Percentiles rank a stretch among this genome's conserved stretches.
phyloP scores from a whole-genome alignment of 2,797 vertebrate species.

The Calcarius lapponicus region DNA sequence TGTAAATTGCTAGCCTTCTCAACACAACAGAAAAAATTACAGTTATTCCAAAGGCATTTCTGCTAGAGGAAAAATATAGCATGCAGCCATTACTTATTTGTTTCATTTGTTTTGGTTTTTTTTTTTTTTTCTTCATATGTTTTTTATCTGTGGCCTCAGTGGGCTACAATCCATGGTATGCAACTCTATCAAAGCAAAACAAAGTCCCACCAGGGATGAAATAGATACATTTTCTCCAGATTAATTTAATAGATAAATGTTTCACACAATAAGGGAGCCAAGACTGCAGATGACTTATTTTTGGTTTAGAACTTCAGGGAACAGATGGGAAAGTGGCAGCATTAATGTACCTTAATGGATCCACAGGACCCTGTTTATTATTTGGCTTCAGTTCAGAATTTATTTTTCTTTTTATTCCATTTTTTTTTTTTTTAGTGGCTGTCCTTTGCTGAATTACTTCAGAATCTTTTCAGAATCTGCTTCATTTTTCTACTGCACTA shows the following conservation, averaged over 20 bases:
- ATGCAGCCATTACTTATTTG: constrained; percentile 4
- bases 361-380: background rate
- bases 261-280: constrained; percentile 32
- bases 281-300: constrained; percentile 39
- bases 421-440: background rate
- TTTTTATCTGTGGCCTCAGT: constrained; percentile 38
- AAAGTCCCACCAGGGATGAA: constrained; percentile 1
- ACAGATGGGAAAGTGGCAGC: constrained; percentile 23
- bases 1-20: background rate
- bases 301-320: constrained; percentile 29
- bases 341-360: constrained; percentile 41
- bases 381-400: background rate
- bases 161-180: constrained; percentile 34
- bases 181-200: constrained; percentile 24
- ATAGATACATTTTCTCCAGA: constrained; percentile 32
- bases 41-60: background rate
- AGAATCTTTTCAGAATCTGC: background rate
- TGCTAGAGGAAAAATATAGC: background rate
- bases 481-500: background rate
- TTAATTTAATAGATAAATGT: constrained; percentile 41
- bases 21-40: background rate
- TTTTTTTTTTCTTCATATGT: background rate
- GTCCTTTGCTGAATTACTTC: background rate
- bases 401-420: background rate
- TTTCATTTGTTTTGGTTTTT: background rate